Percentiles rank a stretch among this genome's conserved stretches.
phyloP scores from a whole-genome alignment of 1,140 invertebrate genomes.

The Mercenaria mercenaria region DNA sequence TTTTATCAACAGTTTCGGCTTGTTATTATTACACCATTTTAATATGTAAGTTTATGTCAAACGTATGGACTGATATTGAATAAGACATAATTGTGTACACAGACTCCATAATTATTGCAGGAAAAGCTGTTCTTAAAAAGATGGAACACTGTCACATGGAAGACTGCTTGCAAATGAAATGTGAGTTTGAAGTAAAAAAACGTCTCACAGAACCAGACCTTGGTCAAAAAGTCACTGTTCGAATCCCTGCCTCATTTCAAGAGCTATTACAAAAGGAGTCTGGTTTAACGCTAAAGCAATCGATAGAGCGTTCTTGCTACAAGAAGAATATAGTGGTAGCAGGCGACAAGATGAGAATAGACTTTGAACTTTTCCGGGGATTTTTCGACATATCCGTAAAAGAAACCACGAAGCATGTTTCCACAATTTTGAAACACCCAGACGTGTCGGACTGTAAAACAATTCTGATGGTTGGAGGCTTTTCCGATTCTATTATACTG shows the following conservation, averaged over 20 bases:
- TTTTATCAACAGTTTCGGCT: too few species aligned
- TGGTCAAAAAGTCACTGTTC: neutral
- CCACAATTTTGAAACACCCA: neutral
- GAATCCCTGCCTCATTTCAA: neutral
- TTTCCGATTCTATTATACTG: conserved; percentile 54
- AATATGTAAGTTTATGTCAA: too few species aligned
- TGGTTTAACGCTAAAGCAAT: neutral
- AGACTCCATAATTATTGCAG: too few species aligned
- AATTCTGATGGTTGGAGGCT: conserved; percentile 68
- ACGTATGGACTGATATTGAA: too few species aligned
- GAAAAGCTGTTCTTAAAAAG: neutral
- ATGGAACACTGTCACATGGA: neutral
- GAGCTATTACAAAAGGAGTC: neutral
- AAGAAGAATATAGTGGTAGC: neutral
- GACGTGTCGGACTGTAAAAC: neutral
- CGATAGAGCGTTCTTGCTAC: neutral
- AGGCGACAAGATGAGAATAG: conserved; percentile 26
- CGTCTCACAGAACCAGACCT: neutral
- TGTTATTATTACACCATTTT: too few species aligned
- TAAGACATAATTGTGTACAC: too few species aligned
- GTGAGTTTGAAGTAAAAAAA: conserved; percentile 66
- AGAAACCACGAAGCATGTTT: conserved; percentile 28
- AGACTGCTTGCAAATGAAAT: conserved; percentile 22
- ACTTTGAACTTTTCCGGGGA: neutral
- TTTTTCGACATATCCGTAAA: conserved; percentile 46